Base-by-base conservation (phyloP, 2,797 vertebrate genomes). In the Xyrichtys novacula region DNA sequence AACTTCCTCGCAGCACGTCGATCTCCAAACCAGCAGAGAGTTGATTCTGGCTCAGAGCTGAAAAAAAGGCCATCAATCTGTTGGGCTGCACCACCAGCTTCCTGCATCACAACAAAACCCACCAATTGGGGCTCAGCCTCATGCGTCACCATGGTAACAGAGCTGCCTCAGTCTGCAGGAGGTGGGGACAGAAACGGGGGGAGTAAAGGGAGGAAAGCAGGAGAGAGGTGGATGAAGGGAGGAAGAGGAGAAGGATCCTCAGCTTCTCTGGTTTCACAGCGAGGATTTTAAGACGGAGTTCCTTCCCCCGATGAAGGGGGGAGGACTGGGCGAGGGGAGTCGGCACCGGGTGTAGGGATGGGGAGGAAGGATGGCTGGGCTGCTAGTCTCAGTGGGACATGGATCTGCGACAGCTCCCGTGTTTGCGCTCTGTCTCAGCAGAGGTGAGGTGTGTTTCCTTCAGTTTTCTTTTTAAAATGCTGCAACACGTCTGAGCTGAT, bases 111-210 rank as follows among this genome's bases (percentile, higher is more conserved):
- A 53, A 88, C 88, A 71, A 78, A 59, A 6, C 67, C 88, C 70
- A 65, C 94, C 93, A 94, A 89, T 81, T 83, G 64, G 87, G 71
- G 75, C 62, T 74, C 91, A 88, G 95, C 95, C 94, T 94, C 94
- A 86, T 90, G 85, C 88, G 86, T 97, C 94, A 94, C 96, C 94
- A 94, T 95, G 95, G 96, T 93, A 96, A 94, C 96, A 94, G 92
- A 81, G 92, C 93, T 76, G 90, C 90, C 89, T 74, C 76, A 83
- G 91, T 93, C 87, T 89, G 81, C 83, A 81, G 87, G 91, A 88
- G 85, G 92, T 87, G 92, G 89, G 89, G 91, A 83, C 81, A 56
- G 61, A 29, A 9, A 11, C 29, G 5, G 40, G 38, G 17, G 58
- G 46, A 34, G 46, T 12, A 20, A 22, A 29, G 32, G 2, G 56